Evolutionary conservation across 2,888 invertebrate genomes (phyloP).

Genomic region (Pandemis cinnamomeana): DNA sequence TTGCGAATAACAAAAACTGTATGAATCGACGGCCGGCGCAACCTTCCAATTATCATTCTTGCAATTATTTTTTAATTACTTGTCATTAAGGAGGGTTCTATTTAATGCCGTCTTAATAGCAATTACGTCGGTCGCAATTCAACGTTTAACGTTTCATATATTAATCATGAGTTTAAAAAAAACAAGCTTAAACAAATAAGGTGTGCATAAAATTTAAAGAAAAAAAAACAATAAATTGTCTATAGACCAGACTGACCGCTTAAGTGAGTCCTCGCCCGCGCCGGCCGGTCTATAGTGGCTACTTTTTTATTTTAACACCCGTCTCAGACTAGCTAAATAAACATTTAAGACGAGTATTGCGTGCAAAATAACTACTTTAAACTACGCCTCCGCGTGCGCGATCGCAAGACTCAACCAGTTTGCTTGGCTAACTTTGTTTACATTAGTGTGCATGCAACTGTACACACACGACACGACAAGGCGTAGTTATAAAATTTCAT

Average conservation of each 20-base stretch:
- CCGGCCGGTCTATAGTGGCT: no score
- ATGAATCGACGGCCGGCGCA: slow-evolving; percentile 49
- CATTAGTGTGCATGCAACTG: no score
- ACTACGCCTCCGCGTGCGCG: no score
- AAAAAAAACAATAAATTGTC: not conserved
- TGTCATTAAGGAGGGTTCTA: slow-evolving; percentile 62
- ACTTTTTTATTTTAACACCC: not conserved
- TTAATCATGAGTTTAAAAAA: slow-evolving; percentile 28
- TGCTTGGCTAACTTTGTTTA: no score
- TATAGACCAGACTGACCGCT: no score
- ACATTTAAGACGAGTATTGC: no score
- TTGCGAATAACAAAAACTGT: slow-evolving; percentile 49
- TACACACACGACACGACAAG: no score
- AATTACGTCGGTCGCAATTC: slow-evolving; percentile 50
- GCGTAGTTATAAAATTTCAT: not conserved
- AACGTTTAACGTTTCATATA: slow-evolving; percentile 54
- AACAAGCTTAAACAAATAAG: slow-evolving; percentile 2
- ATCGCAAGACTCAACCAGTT: no score
- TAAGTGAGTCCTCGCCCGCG: no score
- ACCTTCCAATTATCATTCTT: slow-evolving; percentile 71
- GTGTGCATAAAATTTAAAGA: not conserved
- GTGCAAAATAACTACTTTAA: no score
- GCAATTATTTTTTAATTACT: slow-evolving; percentile 67
- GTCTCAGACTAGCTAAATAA: no score
- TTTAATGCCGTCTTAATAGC: slow-evolving; percentile 56